These are phyloP conservation scores for Trachelus troglodyta DNA, from an alignment of 2,888 invertebrate genomes.

Conservation along the genomic window DNA sequence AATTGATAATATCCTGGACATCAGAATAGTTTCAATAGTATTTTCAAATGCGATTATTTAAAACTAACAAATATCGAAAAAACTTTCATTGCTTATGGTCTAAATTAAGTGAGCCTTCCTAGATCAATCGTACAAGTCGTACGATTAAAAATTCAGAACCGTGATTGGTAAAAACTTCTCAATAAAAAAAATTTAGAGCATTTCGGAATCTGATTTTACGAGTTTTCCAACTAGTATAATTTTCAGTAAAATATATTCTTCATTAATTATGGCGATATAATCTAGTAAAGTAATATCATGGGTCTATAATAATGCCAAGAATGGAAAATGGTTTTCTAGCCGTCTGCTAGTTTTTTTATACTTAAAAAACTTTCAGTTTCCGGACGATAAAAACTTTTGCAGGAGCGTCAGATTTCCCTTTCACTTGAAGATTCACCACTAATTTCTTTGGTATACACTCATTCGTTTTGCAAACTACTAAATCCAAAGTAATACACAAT, in stretches of 20 bases:
- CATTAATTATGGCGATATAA: not conserved
- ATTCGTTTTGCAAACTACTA: conserved; percentile 52
- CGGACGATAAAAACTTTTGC: conserved; percentile 23
- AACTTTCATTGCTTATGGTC: not conserved
- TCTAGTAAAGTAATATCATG: not conserved
- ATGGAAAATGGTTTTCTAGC: not conserved
- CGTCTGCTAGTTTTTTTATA: not conserved
- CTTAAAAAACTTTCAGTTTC: not conserved
- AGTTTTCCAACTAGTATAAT: not conserved
- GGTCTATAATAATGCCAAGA: not conserved
- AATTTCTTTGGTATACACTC: conserved; percentile 57
- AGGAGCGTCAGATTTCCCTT: conserved; percentile 42
- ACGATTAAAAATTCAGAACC: not conserved
- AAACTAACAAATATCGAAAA: not conserved
- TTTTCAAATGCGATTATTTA: not conserved
- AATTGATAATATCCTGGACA: too few relatives aligned
- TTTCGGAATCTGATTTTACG: not conserved
- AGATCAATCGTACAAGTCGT: not conserved
- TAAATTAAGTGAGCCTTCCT: not conserved
- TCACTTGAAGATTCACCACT: conserved; percentile 44
- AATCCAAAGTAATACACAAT: conserved; percentile 47
- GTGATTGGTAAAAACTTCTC: not conserved
- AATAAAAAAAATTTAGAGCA: not conserved
- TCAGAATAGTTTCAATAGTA: not conserved
- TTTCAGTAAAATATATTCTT: not conserved